Base-by-base conservation (phyloP, 2,113 vertebrate species). In the Asarcornis scutulata region DNA sequence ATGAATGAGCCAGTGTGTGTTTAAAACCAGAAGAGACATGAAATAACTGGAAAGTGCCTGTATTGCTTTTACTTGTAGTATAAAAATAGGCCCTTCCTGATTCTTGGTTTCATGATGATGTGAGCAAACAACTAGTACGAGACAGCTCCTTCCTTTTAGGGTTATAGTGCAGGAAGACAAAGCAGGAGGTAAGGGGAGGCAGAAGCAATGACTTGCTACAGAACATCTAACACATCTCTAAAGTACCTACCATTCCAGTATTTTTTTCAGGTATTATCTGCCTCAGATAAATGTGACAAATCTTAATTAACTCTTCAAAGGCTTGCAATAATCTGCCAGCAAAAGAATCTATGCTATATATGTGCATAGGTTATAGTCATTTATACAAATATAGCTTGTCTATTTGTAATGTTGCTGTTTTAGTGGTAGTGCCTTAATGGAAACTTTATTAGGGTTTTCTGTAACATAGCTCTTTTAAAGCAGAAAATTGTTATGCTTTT, bases 401-500 rank as follows among this genome's bases (percentile, higher is more conserved):
- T 94, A 88, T 81, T 86, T 84, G 62, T 66, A 62, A 78, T 40
- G 32, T 77, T 63, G 77, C 3, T 73, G 73, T 31, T 89, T 87
- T 63, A 89, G 58, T 42, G 67, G 73, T 66, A 68, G 73, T 42
- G 71, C 78, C n/a, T 27, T 82, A 84, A 82, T 69, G 81, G 86
- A 83, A 94, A 40, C 74, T 88, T 73, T 91, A 79, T 75, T 60
- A 50, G 50, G 48, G 56, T 29, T 89, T 94, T 81, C 56, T 78
- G 55, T 48, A 75, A 76, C 66, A 56, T 25, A 69, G 89, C 46
- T 78, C 50, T 90, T 84, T 73, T 83, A 95, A 91, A 76, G 89
- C 68, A 91, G 72, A 92, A 96, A 93, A 80, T 38, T 76, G 60
- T 25, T 59, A 92, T 77, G 48, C 69, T 96, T 36, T 80, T 74